Percentiles rank a stretch among this genome's conserved stretches.
These are phyloP conservation scores for Turritopsis dohrnii DNA, from an alignment of 30 jellyfish, hydroid and myxozoan genomes.

Conservation along the genomic window DNA sequence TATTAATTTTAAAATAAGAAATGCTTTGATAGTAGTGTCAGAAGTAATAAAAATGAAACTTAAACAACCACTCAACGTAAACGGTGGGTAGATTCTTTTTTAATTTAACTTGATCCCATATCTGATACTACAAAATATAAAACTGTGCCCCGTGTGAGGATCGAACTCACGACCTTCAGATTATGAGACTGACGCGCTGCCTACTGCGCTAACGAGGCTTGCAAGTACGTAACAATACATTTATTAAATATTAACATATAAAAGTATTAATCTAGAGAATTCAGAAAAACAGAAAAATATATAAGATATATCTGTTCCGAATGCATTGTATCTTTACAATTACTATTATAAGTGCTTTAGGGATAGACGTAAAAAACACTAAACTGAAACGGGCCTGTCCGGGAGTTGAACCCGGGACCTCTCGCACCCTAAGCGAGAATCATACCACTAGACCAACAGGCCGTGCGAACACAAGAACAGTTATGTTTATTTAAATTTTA, in stretches of 20 bases:
- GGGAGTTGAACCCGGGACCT: neutral
- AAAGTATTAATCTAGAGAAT: neutral
- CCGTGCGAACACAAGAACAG: too few relatives aligned
- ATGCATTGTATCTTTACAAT: neutral
- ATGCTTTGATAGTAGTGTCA: too few relatives aligned
- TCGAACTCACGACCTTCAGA: neutral
- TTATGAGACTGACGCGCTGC: neutral
- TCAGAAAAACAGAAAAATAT: too few relatives aligned
- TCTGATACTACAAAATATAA: neutral
- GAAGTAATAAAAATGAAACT: too few relatives aligned
- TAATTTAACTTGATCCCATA: neutral
- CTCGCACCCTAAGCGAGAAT: neutral
- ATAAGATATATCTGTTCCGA: too few relatives aligned
- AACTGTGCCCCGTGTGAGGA: neutral
- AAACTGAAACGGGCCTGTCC: neutral
- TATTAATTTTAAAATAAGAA: too few relatives aligned
- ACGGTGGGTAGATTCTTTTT: neutral
- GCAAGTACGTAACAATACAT: too few relatives aligned
- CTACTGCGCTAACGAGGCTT: neutral
- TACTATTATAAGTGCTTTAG: too few relatives aligned
- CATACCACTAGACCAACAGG: neutral
- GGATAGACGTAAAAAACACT: neutral
- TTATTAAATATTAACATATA: too few relatives aligned
- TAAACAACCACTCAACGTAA: neutral
- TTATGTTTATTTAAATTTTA: too few relatives aligned